These are phyloP conservation scores for Psettodes erumei DNA, from an alignment of 2,113 vertebrate species.

Conservation along the genomic window DNA sequence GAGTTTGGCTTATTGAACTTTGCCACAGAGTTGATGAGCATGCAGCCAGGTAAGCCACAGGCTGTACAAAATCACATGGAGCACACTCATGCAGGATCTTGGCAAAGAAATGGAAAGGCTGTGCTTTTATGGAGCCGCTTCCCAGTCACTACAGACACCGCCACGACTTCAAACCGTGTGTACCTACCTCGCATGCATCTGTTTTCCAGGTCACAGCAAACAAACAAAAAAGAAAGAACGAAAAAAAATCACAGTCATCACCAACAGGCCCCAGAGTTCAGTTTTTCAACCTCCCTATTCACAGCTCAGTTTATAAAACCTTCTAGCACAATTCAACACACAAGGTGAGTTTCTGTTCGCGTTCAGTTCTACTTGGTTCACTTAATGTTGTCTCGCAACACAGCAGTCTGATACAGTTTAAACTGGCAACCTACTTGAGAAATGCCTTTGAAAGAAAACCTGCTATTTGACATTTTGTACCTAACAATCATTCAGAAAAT, in stretches of 20 bases:
- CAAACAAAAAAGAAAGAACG: neutral
- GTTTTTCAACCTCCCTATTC: conserved; percentile 38
- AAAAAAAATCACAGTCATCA: conserved; percentile 1
- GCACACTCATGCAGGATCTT: conserved; percentile 18
- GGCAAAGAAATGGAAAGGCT: conserved; percentile 28
- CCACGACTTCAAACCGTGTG: conserved; percentile 28
- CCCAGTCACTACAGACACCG: conserved; percentile 19
- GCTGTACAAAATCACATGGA: conserved; percentile 43
- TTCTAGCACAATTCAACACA: conserved; percentile 30
- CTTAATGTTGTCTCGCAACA: conserved; percentile 3
- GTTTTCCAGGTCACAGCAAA: conserved; percentile 44
- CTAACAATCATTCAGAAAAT: neutral
- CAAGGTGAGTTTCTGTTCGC: conserved; percentile 21
- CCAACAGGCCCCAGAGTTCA: conserved; percentile 25
- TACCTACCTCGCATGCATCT: conserved; percentile 24
- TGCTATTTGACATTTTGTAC: neutral
- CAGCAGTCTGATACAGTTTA: conserved; percentile 1
- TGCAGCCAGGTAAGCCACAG: conserved; percentile 35
- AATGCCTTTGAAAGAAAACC: neutral
- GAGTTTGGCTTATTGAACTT: conserved; percentile 56
- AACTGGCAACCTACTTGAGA: neutral
- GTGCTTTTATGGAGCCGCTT: conserved; percentile 40
- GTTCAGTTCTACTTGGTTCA: conserved; percentile 26
- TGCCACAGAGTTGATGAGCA: conserved; percentile 39
- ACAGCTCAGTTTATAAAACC: conserved; percentile 39